A percentile compares a stretch with the other conserved stretches of the same genome.
phyloP scores from a whole-genome alignment of 2,113 vertebrate genomes.

The Cryptotis parvus region DNA sequence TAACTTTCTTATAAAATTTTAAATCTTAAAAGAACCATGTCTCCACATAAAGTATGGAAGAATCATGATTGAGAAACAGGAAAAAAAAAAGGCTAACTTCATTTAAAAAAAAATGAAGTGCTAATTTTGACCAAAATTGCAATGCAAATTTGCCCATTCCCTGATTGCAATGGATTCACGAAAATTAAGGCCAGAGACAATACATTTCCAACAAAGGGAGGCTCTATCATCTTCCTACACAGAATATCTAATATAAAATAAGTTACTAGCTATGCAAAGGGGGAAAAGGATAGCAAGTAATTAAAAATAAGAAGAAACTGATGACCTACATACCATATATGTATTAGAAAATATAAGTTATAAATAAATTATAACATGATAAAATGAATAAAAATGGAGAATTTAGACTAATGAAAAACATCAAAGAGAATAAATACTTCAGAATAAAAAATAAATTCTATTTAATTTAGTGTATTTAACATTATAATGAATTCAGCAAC shows the following conservation, averaged over 20 bases:
- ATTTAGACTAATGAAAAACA: neutral
- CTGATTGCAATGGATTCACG: too few relatives aligned
- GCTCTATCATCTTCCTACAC: neutral
- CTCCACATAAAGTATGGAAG: neutral
- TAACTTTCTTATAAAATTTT: neutral
- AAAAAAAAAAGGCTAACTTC: neutral
- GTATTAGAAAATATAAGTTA: neutral
- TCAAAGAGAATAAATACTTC: neutral
- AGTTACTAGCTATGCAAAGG: neutral
- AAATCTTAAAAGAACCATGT: neutral
- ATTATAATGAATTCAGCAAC: too few relatives aligned
- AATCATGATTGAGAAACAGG: neutral
- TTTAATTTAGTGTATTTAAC: too few relatives aligned
- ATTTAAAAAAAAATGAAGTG: neutral
- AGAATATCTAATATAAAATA: neutral
- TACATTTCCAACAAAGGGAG: too few relatives aligned
- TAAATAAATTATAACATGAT: neutral
- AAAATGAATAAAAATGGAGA: neutral
- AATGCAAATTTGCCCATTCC: neutral
- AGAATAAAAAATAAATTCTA: slow-evolving; percentile 12
- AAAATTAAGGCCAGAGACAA: too few relatives aligned
- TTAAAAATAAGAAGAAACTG: too few relatives aligned
- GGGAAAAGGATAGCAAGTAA: neutral
- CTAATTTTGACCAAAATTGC: slow-evolving; percentile 9
- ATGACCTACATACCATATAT: neutral